A percentile compares a stretch with the other conserved stretches of the same genome.
Conservation (phyloP, 2,888 invertebrate species). For the Xanthorhoe spadicearia region DNA sequence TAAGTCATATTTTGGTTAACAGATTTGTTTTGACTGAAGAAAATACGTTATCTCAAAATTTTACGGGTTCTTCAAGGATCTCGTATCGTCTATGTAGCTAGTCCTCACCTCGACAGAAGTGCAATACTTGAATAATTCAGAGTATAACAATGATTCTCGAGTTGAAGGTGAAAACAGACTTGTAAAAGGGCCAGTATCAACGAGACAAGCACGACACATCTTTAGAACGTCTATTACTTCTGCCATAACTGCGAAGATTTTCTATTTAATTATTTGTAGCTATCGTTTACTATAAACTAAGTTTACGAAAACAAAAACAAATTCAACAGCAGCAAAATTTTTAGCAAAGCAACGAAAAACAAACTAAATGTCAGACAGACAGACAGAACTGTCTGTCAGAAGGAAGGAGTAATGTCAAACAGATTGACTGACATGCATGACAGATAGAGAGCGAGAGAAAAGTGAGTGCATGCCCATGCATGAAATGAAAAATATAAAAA, state of each 20-base stretch:
- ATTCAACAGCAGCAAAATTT: neutral
- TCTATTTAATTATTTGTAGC: neutral
- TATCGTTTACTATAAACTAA: neutral
- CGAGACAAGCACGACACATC: slow-evolving; percentile 77
- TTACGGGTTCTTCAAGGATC: neutral
- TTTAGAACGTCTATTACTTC: slow-evolving; percentile 65
- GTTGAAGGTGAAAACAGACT: slow-evolving; percentile 73
- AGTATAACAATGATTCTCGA: slow-evolving; percentile 44
- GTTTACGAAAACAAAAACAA: neutral
- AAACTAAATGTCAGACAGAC: neutral
- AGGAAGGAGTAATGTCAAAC: too few species aligned
- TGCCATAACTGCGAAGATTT: slow-evolving; percentile 49
- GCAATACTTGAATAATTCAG: slow-evolving; percentile 75
- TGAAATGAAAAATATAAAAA: too few species aligned
- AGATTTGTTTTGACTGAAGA: neutral
- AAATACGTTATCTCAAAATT: neutral
- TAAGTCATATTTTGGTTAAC: too few species aligned
- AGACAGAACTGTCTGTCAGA: too few species aligned
- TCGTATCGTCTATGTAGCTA: neutral
- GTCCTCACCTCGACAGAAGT: slow-evolving; percentile 75
- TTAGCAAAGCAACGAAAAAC: neutral
- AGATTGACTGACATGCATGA: too few species aligned
- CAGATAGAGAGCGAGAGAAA: too few species aligned
- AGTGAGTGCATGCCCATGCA: too few species aligned
- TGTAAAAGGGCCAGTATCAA: slow-evolving; percentile 70